phyloP scores from a whole-genome alignment of 1,140 invertebrate genomes.

The Oryctes rhinoceros region DNA sequence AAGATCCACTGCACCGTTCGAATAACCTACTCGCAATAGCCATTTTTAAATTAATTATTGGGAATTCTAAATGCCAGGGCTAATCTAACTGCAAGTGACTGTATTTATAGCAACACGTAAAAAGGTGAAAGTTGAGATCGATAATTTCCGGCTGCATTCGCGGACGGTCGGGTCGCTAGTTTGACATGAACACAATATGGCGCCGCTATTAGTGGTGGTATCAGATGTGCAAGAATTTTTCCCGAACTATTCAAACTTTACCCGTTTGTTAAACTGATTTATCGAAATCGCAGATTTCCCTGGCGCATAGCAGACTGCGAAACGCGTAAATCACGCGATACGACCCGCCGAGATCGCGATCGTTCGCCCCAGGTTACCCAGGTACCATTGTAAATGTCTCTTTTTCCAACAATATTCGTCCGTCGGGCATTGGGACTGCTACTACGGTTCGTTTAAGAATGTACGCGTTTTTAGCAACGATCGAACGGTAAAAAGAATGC shows the following conservation, averaged over 20 bases:
- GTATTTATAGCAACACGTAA: neutral
- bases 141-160: neutral
- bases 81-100: too few relatives aligned
- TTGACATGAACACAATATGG: constrained; percentile 18
- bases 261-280: neutral
- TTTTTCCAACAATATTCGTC: neutral
- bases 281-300: neutral
- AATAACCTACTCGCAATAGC: too few relatives aligned
- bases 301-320: neutral
- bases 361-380: neutral
- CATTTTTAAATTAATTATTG: too few relatives aligned
- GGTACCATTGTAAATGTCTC: neutral
- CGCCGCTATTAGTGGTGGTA: neutral
- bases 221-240: constrained; percentile 5
- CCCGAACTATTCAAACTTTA: neutral
- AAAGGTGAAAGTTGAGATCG: constrained; percentile 12
- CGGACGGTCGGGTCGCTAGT: neutral
- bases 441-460: neutral
- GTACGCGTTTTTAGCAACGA: neutral
- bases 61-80: too few relatives aligned
- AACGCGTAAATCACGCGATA: neutral
- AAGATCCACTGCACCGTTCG: too few relatives aligned
- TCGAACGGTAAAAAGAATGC: constrained; percentile 8
- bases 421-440: neutral
- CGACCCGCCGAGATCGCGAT: neutral